Base-by-base conservation (phyloP, 2,113 vertebrate genomes). In the Notiomystis cincta region DNA sequence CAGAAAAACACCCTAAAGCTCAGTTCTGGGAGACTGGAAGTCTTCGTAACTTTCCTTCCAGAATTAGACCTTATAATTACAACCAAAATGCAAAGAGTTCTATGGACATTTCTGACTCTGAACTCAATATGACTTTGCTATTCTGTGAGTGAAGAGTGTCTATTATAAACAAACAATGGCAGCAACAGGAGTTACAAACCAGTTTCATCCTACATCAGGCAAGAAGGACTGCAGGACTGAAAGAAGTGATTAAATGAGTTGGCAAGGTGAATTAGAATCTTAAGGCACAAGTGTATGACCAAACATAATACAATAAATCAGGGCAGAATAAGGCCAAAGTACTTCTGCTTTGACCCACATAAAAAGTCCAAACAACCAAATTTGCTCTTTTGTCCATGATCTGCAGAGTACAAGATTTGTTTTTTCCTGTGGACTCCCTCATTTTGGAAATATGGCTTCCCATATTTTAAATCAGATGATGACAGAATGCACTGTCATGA, bases 401-500 rank as follows among this genome's bases (percentile, higher is more conserved):
- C 54, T 53, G 56, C 25, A 61, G 25, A 69, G 38, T 35, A 90
- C 13, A 65, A 10, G 35, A 71, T 53, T 31, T 51, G 6, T 33
- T 87, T 65, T 25, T 21, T 82, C 19, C 53, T 53, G 19, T 40
- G 16, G 38, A 76, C 19, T 25, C 37, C 7, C 7, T n/a, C 4
- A 7, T 33, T 71, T 53, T 64, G 48, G n/a, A 35, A 84, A 65
- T 19, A 69, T 4, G 8, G 5, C 56, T 92, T 87, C n/a, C 61
- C 56, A 87, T 79, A 60, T 8, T 19, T n/a, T 79, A 53, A 30
- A 85, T 38, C 21, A 72, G 53, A 42, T 56, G 45, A 77, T 0
- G 4, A 75, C 6, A 8, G 50, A 58, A 66, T 6, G 33, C 0
- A 0, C 12, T n/a, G 44, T 40, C 35, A 72, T 22, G 42, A 50